Evolutionary conservation across 2,113 vertebrate species (phyloP), one percentile per base, ranked within the genome.

Genomic region (Falco punctatus): DNA sequence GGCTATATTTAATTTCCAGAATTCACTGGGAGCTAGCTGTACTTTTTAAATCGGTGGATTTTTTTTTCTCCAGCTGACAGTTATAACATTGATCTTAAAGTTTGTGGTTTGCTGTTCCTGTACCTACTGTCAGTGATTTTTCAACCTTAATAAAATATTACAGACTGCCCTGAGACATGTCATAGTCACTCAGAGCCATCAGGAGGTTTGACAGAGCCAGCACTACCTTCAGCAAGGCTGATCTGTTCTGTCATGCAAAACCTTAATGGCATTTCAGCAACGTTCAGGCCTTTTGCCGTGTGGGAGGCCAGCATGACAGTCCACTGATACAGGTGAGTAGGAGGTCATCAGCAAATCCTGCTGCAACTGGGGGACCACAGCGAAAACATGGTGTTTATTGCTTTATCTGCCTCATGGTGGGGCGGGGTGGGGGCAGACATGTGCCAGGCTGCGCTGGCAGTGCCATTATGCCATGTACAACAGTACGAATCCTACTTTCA

Each of bases 1-100:
- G 74, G 14, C 30, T 82, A 2, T 75, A 20, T 93, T 95, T 93
- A 61, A 88, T 94, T 90, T 96, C 67, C 64, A 91, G 54, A 67
- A 42, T 32, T 62, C 61, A 33, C 20, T 3, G 18, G n/a, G 51
- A 62, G 11, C 48, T 67, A 22, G 57, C 61, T 74, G 59, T 86
- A 58, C 80, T 92, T 84, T 52, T 79, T 7, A 49, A 82, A 75
- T 54, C 35, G 9, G 46, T 16, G 44, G 17, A 10, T 42, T 42
- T 42, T 38, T 82, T 95, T 82, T 85, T 65, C 14, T 92, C 73
- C 74, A 77, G 61, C 44, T 95, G 85, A 59, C 64, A 52, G 69
- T 27, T 33, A 17, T 2, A 10, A 16, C 4, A 1, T 77, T 85
- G 49, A 95, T 85, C 48, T 72, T 24, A 69, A 90, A 90, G 54